Conservation (phyloP, 2,797 vertebrate genomes). For the Urocyon cinereoargenteus region DNA sequence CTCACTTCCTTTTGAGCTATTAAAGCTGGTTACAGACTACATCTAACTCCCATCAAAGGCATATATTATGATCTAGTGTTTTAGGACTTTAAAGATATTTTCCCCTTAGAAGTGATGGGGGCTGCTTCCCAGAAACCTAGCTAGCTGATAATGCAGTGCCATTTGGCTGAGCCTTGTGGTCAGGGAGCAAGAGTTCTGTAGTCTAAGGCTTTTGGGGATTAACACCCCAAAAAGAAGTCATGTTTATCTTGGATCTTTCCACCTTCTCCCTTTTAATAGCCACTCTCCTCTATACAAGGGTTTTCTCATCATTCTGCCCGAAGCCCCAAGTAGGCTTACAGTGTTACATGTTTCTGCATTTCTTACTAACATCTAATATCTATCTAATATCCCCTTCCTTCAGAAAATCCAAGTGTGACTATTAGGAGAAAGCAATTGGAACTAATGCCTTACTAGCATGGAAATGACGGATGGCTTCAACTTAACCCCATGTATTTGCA, state of each 20-base stretch:
- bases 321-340: neutral
- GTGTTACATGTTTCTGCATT: neutral
- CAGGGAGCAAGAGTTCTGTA: conserved; percentile 2
- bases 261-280: neutral
- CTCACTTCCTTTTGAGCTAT: neutral
- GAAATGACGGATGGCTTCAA: neutral
- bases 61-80: conserved; percentile 2
- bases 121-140: conserved; percentile 40
- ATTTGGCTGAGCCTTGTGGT: neutral
- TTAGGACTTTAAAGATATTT: neutral
- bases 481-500: neutral
- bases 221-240: neutral
- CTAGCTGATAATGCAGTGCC: neutral
- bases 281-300: neutral
- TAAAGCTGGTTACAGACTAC: neutral
- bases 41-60: neutral
- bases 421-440: conserved; percentile 27
- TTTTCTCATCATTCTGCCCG: neutral
- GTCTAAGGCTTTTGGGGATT: neutral
- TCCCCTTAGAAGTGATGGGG: neutral
- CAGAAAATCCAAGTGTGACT: neutral
- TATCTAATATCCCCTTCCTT: neutral
- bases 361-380: neutral
- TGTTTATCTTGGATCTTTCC: neutral
- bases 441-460: neutral